A percentile compares a stretch with the other conserved stretches of the same genome.
phyloP scores from a whole-genome alignment of 2,113 vertebrate species.

The Sander lucioperca region DNA sequence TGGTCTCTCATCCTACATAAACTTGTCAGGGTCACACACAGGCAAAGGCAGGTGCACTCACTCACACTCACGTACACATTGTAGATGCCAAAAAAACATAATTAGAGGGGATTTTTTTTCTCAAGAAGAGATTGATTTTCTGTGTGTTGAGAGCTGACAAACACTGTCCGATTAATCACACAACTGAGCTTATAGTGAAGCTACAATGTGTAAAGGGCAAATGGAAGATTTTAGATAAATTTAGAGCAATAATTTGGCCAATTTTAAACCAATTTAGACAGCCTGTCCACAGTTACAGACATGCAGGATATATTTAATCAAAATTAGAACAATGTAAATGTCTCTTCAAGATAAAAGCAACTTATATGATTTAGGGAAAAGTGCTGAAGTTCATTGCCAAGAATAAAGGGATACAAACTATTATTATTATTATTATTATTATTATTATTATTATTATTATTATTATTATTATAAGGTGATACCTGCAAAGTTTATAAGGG shows the following conservation, averaged over 20 bases:
- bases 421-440: too few relatives aligned
- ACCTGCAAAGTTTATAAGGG: not conserved
- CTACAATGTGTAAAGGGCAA: not conserved
- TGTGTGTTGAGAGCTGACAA: not conserved
- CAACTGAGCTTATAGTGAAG: not conserved
- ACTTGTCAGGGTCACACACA: conserved; percentile 68
- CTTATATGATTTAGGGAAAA: not conserved
- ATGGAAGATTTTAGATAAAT: not conserved
- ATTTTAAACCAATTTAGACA: not conserved
- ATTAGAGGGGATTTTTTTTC: not conserved
- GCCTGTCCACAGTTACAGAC: not conserved
- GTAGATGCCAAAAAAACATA: not conserved
- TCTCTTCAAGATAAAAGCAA: not conserved
- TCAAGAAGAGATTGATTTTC: conserved; percentile 1
- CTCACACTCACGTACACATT: conserved; percentile 3
- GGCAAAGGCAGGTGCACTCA: conserved; percentile 35
- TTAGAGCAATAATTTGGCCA: not conserved
- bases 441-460: too few relatives aligned
- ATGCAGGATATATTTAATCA: not conserved
- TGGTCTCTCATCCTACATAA: conserved; percentile 74
- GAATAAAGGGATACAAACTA: not conserved
- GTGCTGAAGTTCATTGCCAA: not conserved
- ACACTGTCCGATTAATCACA: not conserved
- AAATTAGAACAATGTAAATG: too few relatives aligned
- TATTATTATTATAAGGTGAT: not conserved